Evolutionary conservation across 2,797 vertebrate genomes (phyloP).

Genomic region (Moxostoma hubbsi): DNA sequence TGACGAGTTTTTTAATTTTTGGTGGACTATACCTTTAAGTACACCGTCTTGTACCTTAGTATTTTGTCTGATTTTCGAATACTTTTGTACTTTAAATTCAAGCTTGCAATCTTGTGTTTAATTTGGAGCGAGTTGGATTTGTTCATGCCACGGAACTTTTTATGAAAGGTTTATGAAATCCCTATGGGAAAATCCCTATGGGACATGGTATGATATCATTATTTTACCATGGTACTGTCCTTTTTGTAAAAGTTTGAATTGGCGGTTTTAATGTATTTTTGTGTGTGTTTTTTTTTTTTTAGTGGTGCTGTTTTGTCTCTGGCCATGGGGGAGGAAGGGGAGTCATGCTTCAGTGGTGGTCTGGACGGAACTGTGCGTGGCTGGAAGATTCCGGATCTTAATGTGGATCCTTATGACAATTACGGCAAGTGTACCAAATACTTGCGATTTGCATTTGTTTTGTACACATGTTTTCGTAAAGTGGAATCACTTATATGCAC

Average conservation of each 20-base stretch:
- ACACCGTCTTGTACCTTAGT: no score
- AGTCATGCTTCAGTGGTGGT: conserved; percentile 87
- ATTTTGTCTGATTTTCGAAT: no score
- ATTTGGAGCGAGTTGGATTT: no score
- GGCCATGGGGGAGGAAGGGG: conserved; percentile 82
- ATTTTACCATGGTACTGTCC: background rate
- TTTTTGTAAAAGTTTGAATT: background rate
- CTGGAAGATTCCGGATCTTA: conserved; percentile 91
- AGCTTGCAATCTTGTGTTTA: no score
- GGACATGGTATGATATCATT: background rate
- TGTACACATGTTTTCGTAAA: background rate
- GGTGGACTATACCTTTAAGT: no score
- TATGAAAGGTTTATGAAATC: no score
- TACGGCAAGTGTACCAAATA: conserved; percentile 78
- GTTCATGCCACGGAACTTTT: no score
- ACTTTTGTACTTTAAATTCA: no score
- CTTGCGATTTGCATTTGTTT: background rate
- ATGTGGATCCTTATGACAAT: conserved; percentile 89
- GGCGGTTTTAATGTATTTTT: background rate
- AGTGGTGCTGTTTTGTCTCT: conserved; percentile 88
- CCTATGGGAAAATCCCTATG: no score
- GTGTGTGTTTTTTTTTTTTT: conserved; percentile 26
- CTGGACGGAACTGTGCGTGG: conserved; percentile 82
- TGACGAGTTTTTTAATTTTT: no score
- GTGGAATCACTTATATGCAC: background rate